Conservation (phyloP, 2,888 invertebrate genomes). For the Xylophagus ater region DNA sequence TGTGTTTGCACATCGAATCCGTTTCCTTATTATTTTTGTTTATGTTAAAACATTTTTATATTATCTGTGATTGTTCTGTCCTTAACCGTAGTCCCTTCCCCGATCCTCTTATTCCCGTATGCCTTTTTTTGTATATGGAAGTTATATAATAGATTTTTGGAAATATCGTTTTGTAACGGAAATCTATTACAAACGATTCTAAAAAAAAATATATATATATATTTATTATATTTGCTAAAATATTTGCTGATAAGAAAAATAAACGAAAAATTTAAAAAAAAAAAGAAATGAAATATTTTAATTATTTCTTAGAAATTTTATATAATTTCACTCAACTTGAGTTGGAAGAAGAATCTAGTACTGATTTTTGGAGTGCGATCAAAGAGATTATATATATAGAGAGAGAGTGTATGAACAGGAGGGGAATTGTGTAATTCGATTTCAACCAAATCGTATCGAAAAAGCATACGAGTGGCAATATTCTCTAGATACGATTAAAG, state of each 20-base stretch:
- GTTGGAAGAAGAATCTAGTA: no score
- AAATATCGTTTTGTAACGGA: background rate
- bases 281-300: background rate
- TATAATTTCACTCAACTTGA: background rate
- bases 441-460: no score
- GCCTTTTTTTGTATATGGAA: background rate
- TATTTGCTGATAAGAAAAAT: conserved; percentile 1
- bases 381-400: no score
- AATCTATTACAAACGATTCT: background rate
- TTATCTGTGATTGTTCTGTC: conserved; percentile 3
- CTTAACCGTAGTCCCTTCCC: no score
- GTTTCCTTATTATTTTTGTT: background rate
- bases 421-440: no score
- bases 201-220: background rate
- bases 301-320: background rate
- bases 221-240: background rate
- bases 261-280: background rate
- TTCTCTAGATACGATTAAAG: no score
- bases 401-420: no score
- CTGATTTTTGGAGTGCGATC: no score
- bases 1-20: no score
- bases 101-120: no score
- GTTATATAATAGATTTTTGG: background rate
- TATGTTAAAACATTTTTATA: background rate
- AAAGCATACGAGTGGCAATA: no score